Conservation (phyloP, 2,888 invertebrate species). For the Pegoplata infirma region DNA sequence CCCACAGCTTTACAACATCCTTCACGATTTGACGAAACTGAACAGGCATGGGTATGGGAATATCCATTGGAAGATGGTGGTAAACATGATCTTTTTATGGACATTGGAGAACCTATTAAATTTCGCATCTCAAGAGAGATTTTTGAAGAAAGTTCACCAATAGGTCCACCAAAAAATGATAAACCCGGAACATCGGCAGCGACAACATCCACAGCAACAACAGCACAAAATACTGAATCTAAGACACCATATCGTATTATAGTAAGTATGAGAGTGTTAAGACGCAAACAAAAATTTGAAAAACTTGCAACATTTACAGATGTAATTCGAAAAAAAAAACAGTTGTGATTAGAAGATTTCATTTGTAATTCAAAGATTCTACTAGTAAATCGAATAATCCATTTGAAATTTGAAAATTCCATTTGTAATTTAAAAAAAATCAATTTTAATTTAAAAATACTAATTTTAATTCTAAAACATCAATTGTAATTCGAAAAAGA, state of each 20-base stretch:
- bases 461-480: too few relatives aligned
- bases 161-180: slow-evolving; percentile 82
- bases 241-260: slow-evolving; percentile 77
- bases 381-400: too few relatives aligned
- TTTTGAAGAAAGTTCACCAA: slow-evolving; percentile 93
- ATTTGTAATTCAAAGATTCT: too few relatives aligned
- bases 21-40: slow-evolving; percentile 93
- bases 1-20: slow-evolving; percentile 95
- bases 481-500: too few relatives aligned
- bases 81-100: slow-evolving; percentile 95
- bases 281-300: too few relatives aligned
- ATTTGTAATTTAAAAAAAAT: too few relatives aligned
- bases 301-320: too few relatives aligned
- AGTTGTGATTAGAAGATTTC: too few relatives aligned
- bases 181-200: slow-evolving; percentile 67
- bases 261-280: slow-evolving; percentile 68
- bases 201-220: slow-evolving; percentile 69
- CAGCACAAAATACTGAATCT: slow-evolving; percentile 69
- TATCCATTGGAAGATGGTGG: slow-evolving; percentile 90
- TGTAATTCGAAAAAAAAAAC: too few relatives aligned
- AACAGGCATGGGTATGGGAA: slow-evolving; percentile 98
- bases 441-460: too few relatives aligned
- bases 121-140: slow-evolving; percentile 93
- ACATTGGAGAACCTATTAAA: slow-evolving; percentile 90
- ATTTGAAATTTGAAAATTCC: too few relatives aligned